phyloP scores from a whole-genome alignment of 2,113 vertebrate genomes.

The Pedionomus torquatus region DNA sequence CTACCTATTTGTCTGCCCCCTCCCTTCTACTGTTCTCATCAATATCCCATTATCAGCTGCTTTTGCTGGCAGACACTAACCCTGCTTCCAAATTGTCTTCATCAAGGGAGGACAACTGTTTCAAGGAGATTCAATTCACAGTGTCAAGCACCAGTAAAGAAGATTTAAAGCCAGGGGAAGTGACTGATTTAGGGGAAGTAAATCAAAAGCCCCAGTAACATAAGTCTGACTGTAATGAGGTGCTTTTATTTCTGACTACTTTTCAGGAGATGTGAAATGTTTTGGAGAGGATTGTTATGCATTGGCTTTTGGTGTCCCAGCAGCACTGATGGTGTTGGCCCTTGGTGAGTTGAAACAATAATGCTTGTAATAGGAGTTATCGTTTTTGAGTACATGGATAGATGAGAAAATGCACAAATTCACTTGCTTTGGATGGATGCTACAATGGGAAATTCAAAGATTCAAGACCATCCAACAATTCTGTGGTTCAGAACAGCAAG shows the following conservation, averaged over 20 bases:
- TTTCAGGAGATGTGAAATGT: slow-evolving; percentile 90
- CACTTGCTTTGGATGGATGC: not conserved
- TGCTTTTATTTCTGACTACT: slow-evolving; percentile 14
- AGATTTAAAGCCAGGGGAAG: slow-evolving; percentile 18
- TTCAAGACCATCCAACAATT: not conserved
- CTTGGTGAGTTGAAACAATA: slow-evolving; percentile 81
- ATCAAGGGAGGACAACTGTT: slow-evolving; percentile 31
- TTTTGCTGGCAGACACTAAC: slow-evolving; percentile 8
- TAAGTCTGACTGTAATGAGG: slow-evolving; percentile 11
- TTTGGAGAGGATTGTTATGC: slow-evolving; percentile 94
- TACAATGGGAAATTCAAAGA: not conserved
- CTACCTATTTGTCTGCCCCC: not conserved
- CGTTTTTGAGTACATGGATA: not conserved
- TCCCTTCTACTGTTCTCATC: not conserved
- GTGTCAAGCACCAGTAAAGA: slow-evolving; percentile 8
- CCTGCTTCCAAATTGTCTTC: slow-evolving; percentile 40
- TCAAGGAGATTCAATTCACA: slow-evolving; percentile 52
- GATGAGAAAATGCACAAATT: not conserved
- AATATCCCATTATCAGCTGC: slow-evolving; percentile 37
- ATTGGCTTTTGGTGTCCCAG: slow-evolving; percentile 94
- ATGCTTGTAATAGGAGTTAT: not conserved
- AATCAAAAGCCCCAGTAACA: not conserved
- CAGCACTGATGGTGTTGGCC: slow-evolving; percentile 88
- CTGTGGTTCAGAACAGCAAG: not conserved
- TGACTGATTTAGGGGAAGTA: slow-evolving; percentile 11